phyloP scores from a whole-genome alignment of 2,113 vertebrate genomes.

The Zootoca vivipara region DNA sequence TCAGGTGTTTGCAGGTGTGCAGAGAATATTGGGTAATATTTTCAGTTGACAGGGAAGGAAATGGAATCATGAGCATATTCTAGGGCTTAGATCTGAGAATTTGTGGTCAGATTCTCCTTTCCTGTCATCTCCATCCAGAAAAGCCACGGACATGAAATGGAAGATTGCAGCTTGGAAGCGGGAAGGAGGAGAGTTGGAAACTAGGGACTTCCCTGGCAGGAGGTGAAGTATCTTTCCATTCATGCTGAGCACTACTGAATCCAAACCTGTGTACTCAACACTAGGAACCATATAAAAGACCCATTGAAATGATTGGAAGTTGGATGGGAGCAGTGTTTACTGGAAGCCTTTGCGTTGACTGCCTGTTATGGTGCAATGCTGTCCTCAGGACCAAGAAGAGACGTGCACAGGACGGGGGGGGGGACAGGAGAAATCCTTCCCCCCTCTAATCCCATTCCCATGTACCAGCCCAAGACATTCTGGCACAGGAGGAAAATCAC shows the following conservation, averaged over 20 bases:
- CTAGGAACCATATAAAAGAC: not conserved
- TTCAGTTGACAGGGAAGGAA: not conserved
- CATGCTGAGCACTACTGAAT: not conserved
- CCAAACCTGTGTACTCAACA: not conserved
- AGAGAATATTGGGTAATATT: not conserved
- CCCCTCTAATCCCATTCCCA: not conserved
- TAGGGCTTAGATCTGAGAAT: not conserved
- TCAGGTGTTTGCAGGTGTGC: slow-evolving; percentile 3
- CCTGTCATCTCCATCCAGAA: not conserved
- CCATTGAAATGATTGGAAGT: not conserved
- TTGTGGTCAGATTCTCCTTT: not conserved
- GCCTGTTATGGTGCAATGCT: not conserved
- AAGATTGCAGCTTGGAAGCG: not conserved
- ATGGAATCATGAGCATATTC: not conserved
- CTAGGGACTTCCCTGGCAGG: not conserved
- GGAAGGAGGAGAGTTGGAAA: not conserved
- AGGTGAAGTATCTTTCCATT: not conserved
- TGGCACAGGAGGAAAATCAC: too few relatives aligned
- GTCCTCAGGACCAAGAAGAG: too few relatives aligned
- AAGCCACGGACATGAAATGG: not conserved
- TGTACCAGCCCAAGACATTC: not conserved
- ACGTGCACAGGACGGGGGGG: too few relatives aligned
- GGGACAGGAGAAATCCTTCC: too few relatives aligned
- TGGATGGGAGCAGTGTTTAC: not conserved
- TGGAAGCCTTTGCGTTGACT: not conserved